Conservation (phyloP, 2,113 vertebrate species). For the Gavia stellata region DNA sequence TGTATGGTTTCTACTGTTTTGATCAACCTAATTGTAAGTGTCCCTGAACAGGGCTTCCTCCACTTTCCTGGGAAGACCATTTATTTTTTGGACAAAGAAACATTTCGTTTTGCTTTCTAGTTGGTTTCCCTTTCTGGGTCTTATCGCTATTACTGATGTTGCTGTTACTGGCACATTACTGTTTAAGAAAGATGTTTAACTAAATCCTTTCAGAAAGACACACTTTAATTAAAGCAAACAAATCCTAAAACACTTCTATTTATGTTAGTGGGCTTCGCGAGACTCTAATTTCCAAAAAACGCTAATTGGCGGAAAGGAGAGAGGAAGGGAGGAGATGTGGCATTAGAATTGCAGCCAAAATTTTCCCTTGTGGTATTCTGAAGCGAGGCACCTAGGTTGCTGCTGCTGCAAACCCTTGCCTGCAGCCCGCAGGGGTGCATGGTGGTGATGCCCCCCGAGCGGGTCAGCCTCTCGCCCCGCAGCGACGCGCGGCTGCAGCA, state of each 20-base stretch:
- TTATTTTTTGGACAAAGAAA: slow-evolving; percentile 32
- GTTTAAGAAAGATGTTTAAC: slow-evolving; percentile 46
- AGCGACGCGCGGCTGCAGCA: not conserved
- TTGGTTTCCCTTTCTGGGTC: slow-evolving; percentile 11
- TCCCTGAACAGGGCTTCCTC: not conserved
- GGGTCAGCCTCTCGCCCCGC: accelerated
- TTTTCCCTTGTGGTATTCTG: not conserved
- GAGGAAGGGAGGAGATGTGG: slow-evolving; percentile 26
- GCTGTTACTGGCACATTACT: slow-evolving; percentile 39
- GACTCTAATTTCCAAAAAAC: not conserved
- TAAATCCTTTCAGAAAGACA: slow-evolving; percentile 30
- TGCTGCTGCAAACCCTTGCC: not conserved
- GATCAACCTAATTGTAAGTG: not conserved
- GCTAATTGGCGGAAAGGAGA: slow-evolving; percentile 13
- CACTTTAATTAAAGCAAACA: slow-evolving; percentile 54
- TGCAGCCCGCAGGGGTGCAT: accelerated
- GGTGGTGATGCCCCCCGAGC: accelerated
- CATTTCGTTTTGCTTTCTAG: not conserved
- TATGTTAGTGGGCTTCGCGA: not conserved
- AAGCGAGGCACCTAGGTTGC: not conserved
- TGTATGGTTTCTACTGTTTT: not conserved
- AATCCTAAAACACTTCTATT: slow-evolving; percentile 25
- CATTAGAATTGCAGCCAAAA: not conserved
- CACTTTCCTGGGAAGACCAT: not conserved
- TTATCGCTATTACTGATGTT: slow-evolving; percentile 26